Conservation (phyloP, 1,140 invertebrate species). For the Sipha flava region DNA sequence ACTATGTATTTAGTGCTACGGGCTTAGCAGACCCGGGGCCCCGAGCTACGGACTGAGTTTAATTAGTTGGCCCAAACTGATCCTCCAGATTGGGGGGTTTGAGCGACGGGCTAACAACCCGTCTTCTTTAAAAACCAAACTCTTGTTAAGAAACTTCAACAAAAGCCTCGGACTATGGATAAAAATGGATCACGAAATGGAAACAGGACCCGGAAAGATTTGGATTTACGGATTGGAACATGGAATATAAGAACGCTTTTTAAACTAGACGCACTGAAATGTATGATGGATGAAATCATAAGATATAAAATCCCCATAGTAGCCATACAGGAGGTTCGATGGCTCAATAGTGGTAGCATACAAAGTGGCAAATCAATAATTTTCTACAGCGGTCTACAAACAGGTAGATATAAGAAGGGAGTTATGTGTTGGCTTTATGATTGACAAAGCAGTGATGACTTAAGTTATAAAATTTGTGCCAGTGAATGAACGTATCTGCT, state of each 20-base stretch:
- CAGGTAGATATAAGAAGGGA: slow-evolving; percentile 18
- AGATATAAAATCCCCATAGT: slow-evolving; percentile 34
- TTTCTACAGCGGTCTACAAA: slow-evolving; percentile 1
- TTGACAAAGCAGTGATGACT: not conserved
- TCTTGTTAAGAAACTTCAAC: not conserved
- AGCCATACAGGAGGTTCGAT: slow-evolving; percentile 34
- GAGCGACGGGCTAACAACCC: not conserved
- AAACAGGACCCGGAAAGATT: not conserved
- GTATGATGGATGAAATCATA: slow-evolving; percentile 25
- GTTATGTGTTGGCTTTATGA: slow-evolving; percentile 30
- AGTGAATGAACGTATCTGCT: slow-evolving; percentile 33
- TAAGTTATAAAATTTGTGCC: slow-evolving; percentile 20
- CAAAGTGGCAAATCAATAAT: not conserved
- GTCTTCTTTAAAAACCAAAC: not conserved
- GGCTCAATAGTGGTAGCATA: slow-evolving; percentile 2
- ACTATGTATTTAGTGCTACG: not conserved
- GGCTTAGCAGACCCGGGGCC: not conserved
- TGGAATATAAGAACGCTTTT: slow-evolving; percentile 34
- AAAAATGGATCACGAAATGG: not conserved
- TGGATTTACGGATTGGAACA: slow-evolving; percentile 23
- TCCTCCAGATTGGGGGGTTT: not conserved
- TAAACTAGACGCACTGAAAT: slow-evolving; percentile 13
- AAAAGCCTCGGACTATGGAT: not conserved
- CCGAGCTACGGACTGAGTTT: not conserved
- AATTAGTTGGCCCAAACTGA: not conserved